Conservation (phyloP, 1,140 invertebrate genomes). For the Heliconius himera region DNA sequence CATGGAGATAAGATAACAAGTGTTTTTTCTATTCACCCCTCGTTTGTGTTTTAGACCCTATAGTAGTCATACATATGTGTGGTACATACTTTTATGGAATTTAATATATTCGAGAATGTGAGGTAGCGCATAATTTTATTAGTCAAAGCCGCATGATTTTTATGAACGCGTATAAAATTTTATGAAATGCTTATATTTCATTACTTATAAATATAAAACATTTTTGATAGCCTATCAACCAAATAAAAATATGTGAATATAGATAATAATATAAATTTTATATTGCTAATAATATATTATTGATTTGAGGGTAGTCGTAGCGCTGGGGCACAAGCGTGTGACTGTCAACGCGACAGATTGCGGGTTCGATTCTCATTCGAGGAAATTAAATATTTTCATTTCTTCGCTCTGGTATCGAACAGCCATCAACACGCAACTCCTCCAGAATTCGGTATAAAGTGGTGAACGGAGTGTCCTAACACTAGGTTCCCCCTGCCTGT, state of each 20-base stretch:
- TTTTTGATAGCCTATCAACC: not conserved
- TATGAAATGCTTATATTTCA: constrained; percentile 13
- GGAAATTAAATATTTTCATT: too few species aligned
- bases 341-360: too few species aligned
- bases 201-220: constrained; percentile 9
- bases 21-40: constrained; percentile 69
- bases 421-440: too few species aligned
- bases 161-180: constrained; percentile 29
- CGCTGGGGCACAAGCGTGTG: too few species aligned
- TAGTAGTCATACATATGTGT: constrained; percentile 56
- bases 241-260: not conserved
- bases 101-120: constrained; percentile 34
- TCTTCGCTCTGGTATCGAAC: too few species aligned
- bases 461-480: too few species aligned
- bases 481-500: too few species aligned
- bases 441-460: too few species aligned
- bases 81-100: constrained; percentile 30
- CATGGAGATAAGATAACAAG: constrained; percentile 71
- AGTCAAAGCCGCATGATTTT: constrained; percentile 25
- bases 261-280: not conserved
- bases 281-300: not conserved
- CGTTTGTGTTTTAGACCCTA: constrained; percentile 56
- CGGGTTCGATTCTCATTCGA: too few species aligned
- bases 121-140: constrained; percentile 33
- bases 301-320: too few species aligned